Conservation (phyloP, 2,888 invertebrate genomes). For the Barypeithes pellucidus region DNA sequence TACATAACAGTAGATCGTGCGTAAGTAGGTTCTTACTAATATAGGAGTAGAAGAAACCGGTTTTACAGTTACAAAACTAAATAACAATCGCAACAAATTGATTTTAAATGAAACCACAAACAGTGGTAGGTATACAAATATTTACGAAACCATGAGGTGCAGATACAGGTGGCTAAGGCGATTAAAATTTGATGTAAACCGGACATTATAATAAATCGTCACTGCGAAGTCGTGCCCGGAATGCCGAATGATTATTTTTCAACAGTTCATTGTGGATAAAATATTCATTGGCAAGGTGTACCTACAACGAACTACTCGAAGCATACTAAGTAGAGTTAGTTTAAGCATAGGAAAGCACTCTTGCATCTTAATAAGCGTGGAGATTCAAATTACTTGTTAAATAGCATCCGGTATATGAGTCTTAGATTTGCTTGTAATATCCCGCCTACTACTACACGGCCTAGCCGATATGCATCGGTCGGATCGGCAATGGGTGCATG, state of each 20-base stretch:
- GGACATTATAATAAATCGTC: conserved; percentile 52
- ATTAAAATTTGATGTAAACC: conserved; percentile 54
- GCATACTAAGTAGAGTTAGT: conserved; percentile 63
- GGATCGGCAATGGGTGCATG: not conserved
- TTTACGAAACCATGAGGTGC: conserved; percentile 34
- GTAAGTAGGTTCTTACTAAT: no score
- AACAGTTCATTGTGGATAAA: conserved; percentile 59
- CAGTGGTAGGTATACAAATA: conserved; percentile 28
- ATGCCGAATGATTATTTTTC: conserved; percentile 59
- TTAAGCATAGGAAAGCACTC: conserved; percentile 58
- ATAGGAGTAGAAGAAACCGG: no score
- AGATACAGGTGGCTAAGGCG: conserved; percentile 37
- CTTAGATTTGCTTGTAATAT: conserved; percentile 55
- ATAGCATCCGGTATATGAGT: conserved; percentile 63
- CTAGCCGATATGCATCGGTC: conserved; percentile 20
- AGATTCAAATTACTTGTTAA: conserved; percentile 65
- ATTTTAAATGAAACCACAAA: conserved; percentile 24
- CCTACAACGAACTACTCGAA: conserved; percentile 56
- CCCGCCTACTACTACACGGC: conserved; percentile 26
- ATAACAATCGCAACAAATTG: conserved; percentile 12
- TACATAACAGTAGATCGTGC: no score
- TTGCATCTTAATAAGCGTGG: conserved; percentile 64
- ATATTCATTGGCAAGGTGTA: conserved; percentile 63
- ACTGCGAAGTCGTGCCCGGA: conserved; percentile 46
- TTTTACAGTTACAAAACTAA: conserved; percentile 13